phyloP scores from a whole-genome alignment of 2,888 invertebrate genomes.

The Pachliopta kotzebuea region DNA sequence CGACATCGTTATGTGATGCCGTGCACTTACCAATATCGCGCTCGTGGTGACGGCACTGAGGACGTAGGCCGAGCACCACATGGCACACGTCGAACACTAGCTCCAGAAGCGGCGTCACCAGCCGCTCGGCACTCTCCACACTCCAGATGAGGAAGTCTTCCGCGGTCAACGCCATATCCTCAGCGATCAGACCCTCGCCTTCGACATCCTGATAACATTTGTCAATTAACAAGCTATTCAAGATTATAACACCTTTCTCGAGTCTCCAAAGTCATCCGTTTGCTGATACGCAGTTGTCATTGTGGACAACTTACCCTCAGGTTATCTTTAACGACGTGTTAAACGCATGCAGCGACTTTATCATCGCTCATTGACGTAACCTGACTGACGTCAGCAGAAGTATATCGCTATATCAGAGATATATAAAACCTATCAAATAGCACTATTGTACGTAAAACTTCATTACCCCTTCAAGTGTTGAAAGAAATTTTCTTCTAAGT shows the following conservation, averaged over 20 bases:
- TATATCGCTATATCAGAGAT: not conserved
- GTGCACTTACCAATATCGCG: conserved; percentile 83
- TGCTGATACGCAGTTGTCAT: no score
- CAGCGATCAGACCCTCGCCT: conserved; percentile 41
- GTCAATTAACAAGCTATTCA: not conserved
- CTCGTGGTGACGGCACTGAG: conserved; percentile 90
- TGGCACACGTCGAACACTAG: conserved; percentile 91
- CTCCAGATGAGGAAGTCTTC: conserved; percentile 96
- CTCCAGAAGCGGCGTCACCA: conserved; percentile 86
- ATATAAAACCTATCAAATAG: not conserved
- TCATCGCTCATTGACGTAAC: not conserved
- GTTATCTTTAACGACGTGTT: no score
- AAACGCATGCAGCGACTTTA: not conserved
- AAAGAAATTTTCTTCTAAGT: no score
- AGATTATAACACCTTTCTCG: not conserved
- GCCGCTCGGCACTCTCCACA: conserved; percentile 83
- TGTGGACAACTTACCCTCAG: no score
- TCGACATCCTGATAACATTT: conserved; percentile 29
- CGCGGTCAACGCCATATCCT: conserved; percentile 73
- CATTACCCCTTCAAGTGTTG: no score
- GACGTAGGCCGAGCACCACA: conserved; percentile 91
- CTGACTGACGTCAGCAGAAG: not conserved
- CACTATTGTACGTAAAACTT: no score
- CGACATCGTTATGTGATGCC: no score
- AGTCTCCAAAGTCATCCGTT: no score